phyloP scores from a whole-genome alignment of 2,797 vertebrate species.

The Heterohyrax brucei region DNA sequence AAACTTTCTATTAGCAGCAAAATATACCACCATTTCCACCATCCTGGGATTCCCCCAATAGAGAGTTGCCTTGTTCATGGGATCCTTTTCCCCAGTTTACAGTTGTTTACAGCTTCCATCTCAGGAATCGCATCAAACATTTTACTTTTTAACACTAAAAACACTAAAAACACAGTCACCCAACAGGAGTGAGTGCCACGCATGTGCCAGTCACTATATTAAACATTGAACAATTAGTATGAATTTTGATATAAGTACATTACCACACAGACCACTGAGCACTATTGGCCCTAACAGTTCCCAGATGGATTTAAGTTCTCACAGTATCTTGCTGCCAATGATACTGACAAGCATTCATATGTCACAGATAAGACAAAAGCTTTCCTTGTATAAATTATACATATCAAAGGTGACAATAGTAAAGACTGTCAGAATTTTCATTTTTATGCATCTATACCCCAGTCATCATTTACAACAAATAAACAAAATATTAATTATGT shows the following conservation, averaged over 20 bases:
- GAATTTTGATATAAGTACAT: background rate
- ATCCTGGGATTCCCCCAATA: background rate
- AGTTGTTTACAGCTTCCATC: background rate
- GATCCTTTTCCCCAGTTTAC: background rate
- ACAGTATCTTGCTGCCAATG: background rate
- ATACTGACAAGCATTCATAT: background rate
- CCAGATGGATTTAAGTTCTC: background rate
- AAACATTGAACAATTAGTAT: background rate
- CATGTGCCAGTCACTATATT: background rate
- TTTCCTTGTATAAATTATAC: background rate
- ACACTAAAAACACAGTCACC: background rate
- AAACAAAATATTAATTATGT: background rate
- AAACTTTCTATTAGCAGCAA: no score
- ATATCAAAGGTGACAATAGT: background rate
- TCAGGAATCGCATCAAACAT: background rate
- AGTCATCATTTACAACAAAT: background rate
- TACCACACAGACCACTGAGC: background rate
- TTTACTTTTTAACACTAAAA: background rate
- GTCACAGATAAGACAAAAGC: background rate
- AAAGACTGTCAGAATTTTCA: background rate
- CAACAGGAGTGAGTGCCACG: background rate
- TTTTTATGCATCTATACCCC: background rate
- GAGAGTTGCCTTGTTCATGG: background rate
- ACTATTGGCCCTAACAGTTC: background rate
- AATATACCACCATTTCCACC: no score